These are phyloP conservation scores for Leucophora obtusa DNA, from an alignment of 2,888 invertebrate genomes.

Conservation along the genomic window DNA sequence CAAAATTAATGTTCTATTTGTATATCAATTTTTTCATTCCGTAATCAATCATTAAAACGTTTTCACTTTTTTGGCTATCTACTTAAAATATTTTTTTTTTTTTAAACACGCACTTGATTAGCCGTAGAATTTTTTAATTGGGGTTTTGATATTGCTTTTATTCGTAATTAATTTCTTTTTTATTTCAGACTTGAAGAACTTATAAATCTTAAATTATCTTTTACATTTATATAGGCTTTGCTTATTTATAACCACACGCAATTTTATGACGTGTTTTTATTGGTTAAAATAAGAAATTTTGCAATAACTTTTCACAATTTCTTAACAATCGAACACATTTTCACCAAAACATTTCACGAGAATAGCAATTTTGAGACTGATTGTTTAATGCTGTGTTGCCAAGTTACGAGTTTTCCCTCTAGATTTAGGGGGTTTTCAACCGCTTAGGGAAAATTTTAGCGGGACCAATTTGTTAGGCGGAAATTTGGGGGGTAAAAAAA, in stretches of 20 bases:
- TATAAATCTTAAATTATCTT: neutral
- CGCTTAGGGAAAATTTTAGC: no score
- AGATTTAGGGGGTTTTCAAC: no score
- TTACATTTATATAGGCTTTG: neutral
- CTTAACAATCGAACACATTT: slow-evolving; percentile 18
- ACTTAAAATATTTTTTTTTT: slow-evolving; percentile 4
- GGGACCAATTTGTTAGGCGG: no score
- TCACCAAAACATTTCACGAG: slow-evolving; percentile 48
- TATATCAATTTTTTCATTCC: neutral
- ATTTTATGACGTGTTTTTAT: slow-evolving; percentile 6
- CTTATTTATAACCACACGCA: neutral
- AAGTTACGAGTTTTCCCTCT: no score
- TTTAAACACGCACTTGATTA: slow-evolving; percentile 4
- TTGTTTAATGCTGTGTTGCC: no score
- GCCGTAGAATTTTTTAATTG: slow-evolving; percentile 10
- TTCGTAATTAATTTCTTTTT: slow-evolving; percentile 1
- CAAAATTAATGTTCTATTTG: neutral
- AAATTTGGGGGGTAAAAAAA: no score
- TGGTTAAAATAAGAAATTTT: neutral
- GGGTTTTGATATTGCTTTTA: neutral
- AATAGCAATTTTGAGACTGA: slow-evolving; percentile 54
- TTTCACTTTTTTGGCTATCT: neutral
- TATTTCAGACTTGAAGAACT: neutral
- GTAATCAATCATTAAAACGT: slow-evolving; percentile 31
- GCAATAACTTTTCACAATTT: slow-evolving; percentile 8